Conservation (phyloP, 1,140 invertebrate genomes). For the Zaprionus capensis region DNA sequence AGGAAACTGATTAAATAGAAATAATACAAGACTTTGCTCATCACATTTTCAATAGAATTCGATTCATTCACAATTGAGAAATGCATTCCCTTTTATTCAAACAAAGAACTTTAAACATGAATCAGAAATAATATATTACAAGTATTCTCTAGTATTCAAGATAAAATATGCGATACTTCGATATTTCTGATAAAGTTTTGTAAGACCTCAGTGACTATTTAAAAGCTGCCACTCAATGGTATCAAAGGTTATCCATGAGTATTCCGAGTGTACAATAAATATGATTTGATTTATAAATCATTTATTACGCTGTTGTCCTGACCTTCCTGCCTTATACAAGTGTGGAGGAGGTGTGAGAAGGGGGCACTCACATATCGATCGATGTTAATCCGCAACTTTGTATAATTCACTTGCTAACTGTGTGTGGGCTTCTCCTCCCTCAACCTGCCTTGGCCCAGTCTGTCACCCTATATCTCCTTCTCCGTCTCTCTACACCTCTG, state of each 20-base stretch:
- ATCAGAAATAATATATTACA: too few relatives aligned
- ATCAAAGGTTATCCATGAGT: not conserved
- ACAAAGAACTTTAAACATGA: too few relatives aligned
- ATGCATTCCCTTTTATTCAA: too few relatives aligned
- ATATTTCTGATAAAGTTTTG: too few relatives aligned
- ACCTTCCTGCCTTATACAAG: constrained; percentile 9
- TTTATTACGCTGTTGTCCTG: constrained; percentile 33
- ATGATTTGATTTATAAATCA: constrained; percentile 14
- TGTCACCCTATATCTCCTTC: not conserved
- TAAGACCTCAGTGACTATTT: too few relatives aligned
- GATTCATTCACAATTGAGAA: too few relatives aligned
- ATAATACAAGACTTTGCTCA: too few relatives aligned
- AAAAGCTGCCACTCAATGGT: too few relatives aligned
- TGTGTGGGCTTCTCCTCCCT: constrained; percentile 8
- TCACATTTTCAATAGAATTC: too few relatives aligned
- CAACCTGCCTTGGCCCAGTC: constrained; percentile 13
- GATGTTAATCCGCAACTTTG: constrained; percentile 36
- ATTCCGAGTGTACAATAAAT: not conserved
- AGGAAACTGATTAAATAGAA: too few relatives aligned
- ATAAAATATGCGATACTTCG: too few relatives aligned
- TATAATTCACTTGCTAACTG: constrained; percentile 17
- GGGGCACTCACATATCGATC: not conserved
- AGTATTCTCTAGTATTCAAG: too few relatives aligned
- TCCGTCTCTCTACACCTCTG: not conserved
- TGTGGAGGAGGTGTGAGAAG: not conserved